phyloP scores from a whole-genome alignment of 2,888 invertebrate genomes.

The Stictocephala bisonia region DNA sequence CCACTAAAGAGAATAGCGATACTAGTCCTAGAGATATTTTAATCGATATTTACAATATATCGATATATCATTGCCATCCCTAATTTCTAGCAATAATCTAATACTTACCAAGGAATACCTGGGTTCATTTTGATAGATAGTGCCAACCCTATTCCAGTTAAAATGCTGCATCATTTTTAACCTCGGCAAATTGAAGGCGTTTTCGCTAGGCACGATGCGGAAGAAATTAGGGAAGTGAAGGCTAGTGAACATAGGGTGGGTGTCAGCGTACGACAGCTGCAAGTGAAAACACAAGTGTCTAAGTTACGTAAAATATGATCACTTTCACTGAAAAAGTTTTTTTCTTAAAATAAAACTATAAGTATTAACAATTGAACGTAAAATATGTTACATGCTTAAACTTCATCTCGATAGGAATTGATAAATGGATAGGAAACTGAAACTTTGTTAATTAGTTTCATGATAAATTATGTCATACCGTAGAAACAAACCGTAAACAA shows the following conservation, averaged over 20 bases:
- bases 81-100: background rate
- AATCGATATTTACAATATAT: too few relatives aligned
- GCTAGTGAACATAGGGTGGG: constrained; percentile 96
- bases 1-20: too few relatives aligned
- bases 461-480: too few relatives aligned
- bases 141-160: constrained; percentile 98
- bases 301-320: background rate
- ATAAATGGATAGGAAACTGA: too few relatives aligned
- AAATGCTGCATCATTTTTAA: constrained; percentile 88
- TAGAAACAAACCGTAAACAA: too few relatives aligned
- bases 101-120: constrained; percentile 87
- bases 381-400: too few relatives aligned
- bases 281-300: constrained; percentile 57
- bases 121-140: constrained; percentile 96
- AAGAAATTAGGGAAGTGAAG: constrained; percentile 97
- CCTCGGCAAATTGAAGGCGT: constrained; percentile 94
- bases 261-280: constrained; percentile 95
- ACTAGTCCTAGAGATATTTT: background rate
- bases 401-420: too few relatives aligned
- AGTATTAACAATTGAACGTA: too few relatives aligned
- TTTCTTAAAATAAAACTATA: too few relatives aligned
- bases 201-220: constrained; percentile 95
- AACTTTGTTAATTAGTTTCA: too few relatives aligned
- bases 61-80: too few relatives aligned
- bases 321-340: background rate